Percentiles rank a stretch among this genome's conserved stretches.
Conservation (phyloP, 1,140 invertebrate genomes). For the Drosophila repletoides region DNA sequence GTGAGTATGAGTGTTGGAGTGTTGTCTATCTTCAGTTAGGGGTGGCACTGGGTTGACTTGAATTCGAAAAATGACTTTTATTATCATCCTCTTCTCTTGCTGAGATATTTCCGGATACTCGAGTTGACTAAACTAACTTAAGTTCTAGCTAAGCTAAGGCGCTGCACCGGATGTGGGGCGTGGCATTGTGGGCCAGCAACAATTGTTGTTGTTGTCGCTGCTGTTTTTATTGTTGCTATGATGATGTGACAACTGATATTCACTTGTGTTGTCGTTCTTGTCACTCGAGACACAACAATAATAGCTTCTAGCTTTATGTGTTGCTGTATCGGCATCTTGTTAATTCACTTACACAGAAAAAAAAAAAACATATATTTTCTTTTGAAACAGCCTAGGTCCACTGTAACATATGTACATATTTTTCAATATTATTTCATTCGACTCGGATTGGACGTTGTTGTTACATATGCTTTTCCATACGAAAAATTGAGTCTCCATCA, state of each 20-base stretch:
- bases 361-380: no score
- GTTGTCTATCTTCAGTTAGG: background rate
- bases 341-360: no score
- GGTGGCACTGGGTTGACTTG: no score
- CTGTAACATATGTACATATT: no score
- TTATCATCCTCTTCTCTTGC: background rate
- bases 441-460: no score
- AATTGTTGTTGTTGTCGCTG: slow-evolving; percentile 1
- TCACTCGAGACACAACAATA: no score
- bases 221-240: background rate
- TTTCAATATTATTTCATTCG: no score
- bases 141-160: slow-evolving; percentile 9
- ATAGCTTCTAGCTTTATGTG: background rate
- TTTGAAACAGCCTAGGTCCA: no score
- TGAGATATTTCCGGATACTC: slow-evolving; percentile 7
- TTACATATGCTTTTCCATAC: no score
- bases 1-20: background rate
- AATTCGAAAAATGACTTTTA: no score
- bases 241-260: slow-evolving; percentile 22
- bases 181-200: slow-evolving; percentile 4
- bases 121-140: no score
- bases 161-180: slow-evolving; percentile 21
- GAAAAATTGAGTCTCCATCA: no score
- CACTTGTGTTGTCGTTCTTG: background rate
- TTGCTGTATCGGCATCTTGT: slow-evolving; percentile 48